These are phyloP conservation scores for Charina bottae DNA, from an alignment of 2,113 vertebrate species.

Conservation along the genomic window DNA sequence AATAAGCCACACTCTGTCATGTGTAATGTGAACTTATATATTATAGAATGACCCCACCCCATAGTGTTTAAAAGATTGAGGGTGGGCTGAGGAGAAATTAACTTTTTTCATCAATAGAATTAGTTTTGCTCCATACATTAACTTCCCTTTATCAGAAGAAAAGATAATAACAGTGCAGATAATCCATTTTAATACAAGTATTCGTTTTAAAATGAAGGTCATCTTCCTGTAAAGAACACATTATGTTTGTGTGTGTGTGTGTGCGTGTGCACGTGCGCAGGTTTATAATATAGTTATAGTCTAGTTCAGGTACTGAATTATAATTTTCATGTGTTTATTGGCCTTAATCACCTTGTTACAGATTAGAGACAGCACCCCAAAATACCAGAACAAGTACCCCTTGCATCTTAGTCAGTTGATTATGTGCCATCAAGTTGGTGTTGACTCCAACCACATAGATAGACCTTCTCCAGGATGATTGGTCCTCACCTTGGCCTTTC, in stretches of 20 bases:
- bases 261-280: not conserved
- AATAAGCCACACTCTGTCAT: not conserved
- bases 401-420: not conserved
- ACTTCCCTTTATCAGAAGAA: not conserved
- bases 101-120: not conserved
- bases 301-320: not conserved
- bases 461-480: not conserved
- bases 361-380: not conserved
- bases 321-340: not conserved
- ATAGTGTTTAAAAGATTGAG: not conserved
- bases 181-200: not conserved
- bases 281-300: not conserved
- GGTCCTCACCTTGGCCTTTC: not conserved
- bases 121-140: not conserved
- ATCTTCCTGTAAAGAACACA: not conserved
- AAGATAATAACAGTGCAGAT: not conserved
- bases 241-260: not conserved
- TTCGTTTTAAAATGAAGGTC: not conserved
- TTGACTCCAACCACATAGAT: not conserved
- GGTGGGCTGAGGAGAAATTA: not conserved
- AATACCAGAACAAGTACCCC: not conserved
- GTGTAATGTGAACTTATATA: not conserved
- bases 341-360: not conserved
- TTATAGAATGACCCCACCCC: not conserved
- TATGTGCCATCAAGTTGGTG: not conserved